These are phyloP conservation scores for Torymus tubicola DNA, from an alignment of 2,888 invertebrate species.

Conservation along the genomic window DNA sequence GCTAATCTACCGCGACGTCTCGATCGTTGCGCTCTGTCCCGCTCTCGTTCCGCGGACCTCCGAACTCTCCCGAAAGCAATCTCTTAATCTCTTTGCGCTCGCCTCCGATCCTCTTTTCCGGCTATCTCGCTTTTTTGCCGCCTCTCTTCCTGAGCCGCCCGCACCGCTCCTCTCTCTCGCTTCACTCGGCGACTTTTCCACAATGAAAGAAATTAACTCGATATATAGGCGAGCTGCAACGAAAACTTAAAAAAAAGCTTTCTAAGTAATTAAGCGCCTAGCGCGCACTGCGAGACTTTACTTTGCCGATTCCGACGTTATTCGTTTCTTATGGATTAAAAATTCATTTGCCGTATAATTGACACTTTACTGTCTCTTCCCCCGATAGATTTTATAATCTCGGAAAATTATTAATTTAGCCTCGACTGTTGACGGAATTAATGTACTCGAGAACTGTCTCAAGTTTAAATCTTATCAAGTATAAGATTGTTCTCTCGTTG, in stretches of 20 bases:
- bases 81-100: constrained; percentile 53
- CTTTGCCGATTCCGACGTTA: constrained; percentile 26
- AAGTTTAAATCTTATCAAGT: too few relatives aligned
- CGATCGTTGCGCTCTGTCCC: constrained; percentile 45
- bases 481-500: too few relatives aligned
- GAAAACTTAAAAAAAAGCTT: constrained; percentile 46
- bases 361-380: constrained; percentile 3
- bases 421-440: too few relatives aligned
- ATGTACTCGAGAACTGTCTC: too few relatives aligned
- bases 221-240: constrained; percentile 21
- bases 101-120: constrained; percentile 3
- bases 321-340: constrained; percentile 23
- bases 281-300: constrained; percentile 29
- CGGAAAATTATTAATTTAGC: too few relatives aligned
- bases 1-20: constrained; percentile 56
- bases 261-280: constrained; percentile 48
- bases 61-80: constrained; percentile 45
- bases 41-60: constrained; percentile 1
- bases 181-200: constrained; percentile 39
- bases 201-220: constrained; percentile 55
- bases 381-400: too few relatives aligned
- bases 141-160: neutral
- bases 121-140: constrained; percentile 1
- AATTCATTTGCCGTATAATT: constrained; percentile 15
- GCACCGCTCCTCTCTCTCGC: neutral